Base-by-base conservation (phyloP, 2,888 invertebrate genomes). In the Pammene fasciana region DNA sequence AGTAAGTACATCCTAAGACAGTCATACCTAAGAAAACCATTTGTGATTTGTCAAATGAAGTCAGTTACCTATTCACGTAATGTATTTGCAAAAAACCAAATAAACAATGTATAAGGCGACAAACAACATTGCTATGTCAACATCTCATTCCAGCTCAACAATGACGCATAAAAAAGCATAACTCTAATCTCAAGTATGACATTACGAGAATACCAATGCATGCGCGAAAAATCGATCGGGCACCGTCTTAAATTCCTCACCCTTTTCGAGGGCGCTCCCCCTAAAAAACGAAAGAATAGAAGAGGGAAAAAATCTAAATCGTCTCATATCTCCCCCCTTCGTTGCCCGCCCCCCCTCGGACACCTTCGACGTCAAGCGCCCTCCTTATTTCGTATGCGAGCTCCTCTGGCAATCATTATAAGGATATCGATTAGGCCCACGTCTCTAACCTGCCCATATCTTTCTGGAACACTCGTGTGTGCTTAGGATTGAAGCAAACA, bases 331-430 rank as follows among this genome's bases (percentile, higher is more conserved):
- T 89, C 85, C 87, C 88, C 86, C 84, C 83, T 68, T 80, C 78
- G 79, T 78, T 79, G 76, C 81, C 76, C 80, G 77, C 73, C 75
- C 64, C 71, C 80, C 83, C 88, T 86, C 88, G 87, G 86, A 90
- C 90, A 92, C 92, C 91, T 89, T 88, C 83, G 79, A 81, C 86
- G 86, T 87, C 88, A 87, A 86, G 88, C 89, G 86, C 90, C 93
- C 91, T 91, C 90, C 93, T 93, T 92, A 93, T 93, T 93, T 92
- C 92, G 93, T 93, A 93, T 93, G 92, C 93, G 91, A 92, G 92
- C 87, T 92, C 89, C 92, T 92, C 88, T 85, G 88, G 91, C 92
- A 92, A 93, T 93, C 93, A 93, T 93, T 93, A 93, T 91, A 91
- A 92, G 90, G 88, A 89, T 93, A 93, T 93, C 93, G 93, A 93